A percentile compares a stretch with the other conserved stretches of the same genome.
phyloP scores from a whole-genome alignment of 2,113 vertebrate species.

The Tupaia chinensis region DNA sequence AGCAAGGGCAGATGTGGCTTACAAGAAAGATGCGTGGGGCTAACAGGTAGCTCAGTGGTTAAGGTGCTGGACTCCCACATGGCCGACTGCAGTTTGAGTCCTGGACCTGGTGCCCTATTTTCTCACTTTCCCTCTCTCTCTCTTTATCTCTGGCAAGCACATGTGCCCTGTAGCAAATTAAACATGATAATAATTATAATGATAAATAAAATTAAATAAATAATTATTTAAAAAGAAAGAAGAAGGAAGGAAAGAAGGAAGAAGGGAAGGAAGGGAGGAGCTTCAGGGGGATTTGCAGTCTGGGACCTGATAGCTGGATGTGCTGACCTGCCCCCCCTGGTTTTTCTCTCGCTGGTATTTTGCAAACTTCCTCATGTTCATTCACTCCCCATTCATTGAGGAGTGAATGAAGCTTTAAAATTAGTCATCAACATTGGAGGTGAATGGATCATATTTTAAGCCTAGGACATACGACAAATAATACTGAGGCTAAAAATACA shows the following conservation, averaged over 20 bases:
- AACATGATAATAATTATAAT: too few relatives aligned
- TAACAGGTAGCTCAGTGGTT: too few relatives aligned
- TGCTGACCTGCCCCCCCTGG: slow-evolving; percentile 69
- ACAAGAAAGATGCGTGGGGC: slow-evolving; percentile 21
- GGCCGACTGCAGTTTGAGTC: too few relatives aligned
- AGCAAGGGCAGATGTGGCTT: slow-evolving; percentile 57
- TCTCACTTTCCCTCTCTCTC: too few relatives aligned
- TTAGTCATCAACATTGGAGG: neutral
- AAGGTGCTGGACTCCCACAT: too few relatives aligned
- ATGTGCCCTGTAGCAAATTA: too few relatives aligned
- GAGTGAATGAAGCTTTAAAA: too few relatives aligned
- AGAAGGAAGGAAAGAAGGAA: too few relatives aligned
- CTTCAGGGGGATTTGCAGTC: slow-evolving; percentile 43
- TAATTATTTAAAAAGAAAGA: too few relatives aligned
- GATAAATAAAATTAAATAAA: too few relatives aligned
- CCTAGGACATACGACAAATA: neutral
- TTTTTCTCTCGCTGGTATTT: neutral
- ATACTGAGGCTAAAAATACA: neutral
- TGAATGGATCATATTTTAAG: neutral
- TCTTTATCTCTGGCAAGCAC: too few relatives aligned
- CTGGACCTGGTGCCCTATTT: too few relatives aligned
- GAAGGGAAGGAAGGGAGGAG: neutral
- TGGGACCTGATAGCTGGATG: slow-evolving; percentile 74
- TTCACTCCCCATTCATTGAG: neutral
- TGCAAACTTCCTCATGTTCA: neutral